Conservation (phyloP, 2,888 invertebrate genomes). For the Hypomecis atomaria region DNA sequence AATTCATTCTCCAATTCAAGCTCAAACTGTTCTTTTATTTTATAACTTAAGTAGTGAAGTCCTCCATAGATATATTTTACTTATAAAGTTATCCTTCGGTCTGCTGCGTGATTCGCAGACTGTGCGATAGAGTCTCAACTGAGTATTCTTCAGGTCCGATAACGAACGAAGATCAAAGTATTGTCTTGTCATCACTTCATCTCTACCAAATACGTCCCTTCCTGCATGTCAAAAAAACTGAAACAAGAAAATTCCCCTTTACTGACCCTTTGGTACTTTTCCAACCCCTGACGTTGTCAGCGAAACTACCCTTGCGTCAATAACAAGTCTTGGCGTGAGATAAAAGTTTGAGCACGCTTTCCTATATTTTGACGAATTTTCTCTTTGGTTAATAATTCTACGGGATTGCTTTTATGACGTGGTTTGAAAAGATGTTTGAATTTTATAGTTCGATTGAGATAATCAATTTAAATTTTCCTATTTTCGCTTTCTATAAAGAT, state of each 20-base stretch:
- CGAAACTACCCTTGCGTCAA: conserved; percentile 29
- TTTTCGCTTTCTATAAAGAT: neutral
- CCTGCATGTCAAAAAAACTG: neutral
- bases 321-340: conserved; percentile 34
- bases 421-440: conserved; percentile 16
- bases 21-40: too few relatives aligned
- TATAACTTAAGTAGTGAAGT: too few relatives aligned
- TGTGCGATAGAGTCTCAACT: too few relatives aligned
- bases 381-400: conserved; percentile 27
- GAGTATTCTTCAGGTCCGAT: too few relatives aligned
- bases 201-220: too few relatives aligned
- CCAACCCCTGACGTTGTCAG: conserved; percentile 26
- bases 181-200: too few relatives aligned
- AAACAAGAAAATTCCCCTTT: neutral
- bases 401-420: conserved; percentile 13
- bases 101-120: too few relatives aligned
- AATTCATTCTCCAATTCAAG: too few relatives aligned
- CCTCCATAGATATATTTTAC: too few relatives aligned
- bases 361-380: conserved; percentile 26
- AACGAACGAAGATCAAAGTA: too few relatives aligned
- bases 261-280: too few relatives aligned
- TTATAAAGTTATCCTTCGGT: too few relatives aligned
- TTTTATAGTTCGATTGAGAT: neutral
- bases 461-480: neutral
- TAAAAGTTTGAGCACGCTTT: conserved; percentile 37